Base-by-base conservation (phyloP, 2,888 invertebrate species). In the Pasiphila rectangulata region DNA sequence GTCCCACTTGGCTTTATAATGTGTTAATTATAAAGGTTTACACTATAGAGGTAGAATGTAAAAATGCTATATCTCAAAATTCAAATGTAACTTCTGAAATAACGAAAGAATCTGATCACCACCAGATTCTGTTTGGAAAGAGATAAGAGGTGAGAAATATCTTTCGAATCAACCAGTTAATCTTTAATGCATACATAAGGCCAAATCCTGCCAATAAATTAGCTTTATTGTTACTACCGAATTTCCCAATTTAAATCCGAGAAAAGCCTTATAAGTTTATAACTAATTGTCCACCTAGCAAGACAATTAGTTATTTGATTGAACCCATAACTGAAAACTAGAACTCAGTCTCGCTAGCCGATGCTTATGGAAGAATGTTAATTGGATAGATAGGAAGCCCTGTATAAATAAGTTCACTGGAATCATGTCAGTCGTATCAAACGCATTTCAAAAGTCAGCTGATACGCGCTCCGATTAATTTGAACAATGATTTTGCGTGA, bases 391-490 rank as follows among this genome's bases (percentile, higher is more conserved):
- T 3, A 10, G 27, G 13, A 27, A 13, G 6, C 27, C 13, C 20
- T 21, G 13, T 13, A n/a, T n/a, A 35, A 12, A 27, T 15, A 21
- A 7, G 29, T 23, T 10, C 2, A 5, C 23, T 23, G 29, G 30
- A 42, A 58, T 43, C 27, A 49, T 47, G 47, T 38, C 52, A 51
- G 47, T 47, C 45, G 38, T 42, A 41, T 45, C 43, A 49, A 55
- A 55, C 20, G 32, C 45, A 55, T 37, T 48, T 41, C n/a, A 43
- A 56, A 47, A 29, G 29, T 30, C 45, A 52, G 40, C 52, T 41
- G 50, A 55, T 69, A 60, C 46, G 42, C 63, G 65, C 59, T 71
- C 71, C 67, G 61, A 58, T 71, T 62, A 61, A 46, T 57, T 37
- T 30, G 52, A 54, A 64, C 65, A 64, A 64, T 54, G 53, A 56